Percentiles rank a stretch among this genome's conserved stretches.
phyloP scores from a whole-genome alignment of 2,888 invertebrate genomes.

The Corythucha ciliata region DNA sequence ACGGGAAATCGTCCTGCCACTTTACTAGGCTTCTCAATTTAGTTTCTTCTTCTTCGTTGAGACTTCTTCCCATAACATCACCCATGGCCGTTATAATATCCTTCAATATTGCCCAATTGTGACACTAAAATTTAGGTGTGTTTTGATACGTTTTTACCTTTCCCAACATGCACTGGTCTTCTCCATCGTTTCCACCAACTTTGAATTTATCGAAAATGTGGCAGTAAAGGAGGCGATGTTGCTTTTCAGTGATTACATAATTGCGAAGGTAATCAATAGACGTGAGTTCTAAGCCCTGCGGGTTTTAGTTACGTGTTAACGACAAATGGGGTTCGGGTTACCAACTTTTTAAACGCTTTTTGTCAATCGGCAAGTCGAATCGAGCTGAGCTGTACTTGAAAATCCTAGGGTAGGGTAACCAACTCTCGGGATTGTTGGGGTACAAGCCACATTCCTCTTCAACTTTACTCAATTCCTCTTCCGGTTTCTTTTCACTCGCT shows the following conservation, averaged over 20 bases:
- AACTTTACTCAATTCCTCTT: conserved; percentile 33
- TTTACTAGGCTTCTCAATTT: conserved; percentile 47
- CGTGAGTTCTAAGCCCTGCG: conserved; percentile 55
- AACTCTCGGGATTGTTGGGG: conserved; percentile 48
- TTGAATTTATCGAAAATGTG: conserved; percentile 44
- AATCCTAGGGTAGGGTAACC: conserved; percentile 61
- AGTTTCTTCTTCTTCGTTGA: conserved; percentile 46
- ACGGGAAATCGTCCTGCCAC: conserved; percentile 46
- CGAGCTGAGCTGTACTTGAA: conserved; percentile 64
- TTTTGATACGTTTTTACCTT: conserved; percentile 14
- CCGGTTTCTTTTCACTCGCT: conserved; percentile 25
- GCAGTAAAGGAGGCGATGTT: conserved; percentile 49
- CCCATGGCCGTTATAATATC: conserved; percentile 48
- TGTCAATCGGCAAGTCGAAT: conserved; percentile 65
- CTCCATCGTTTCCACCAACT: conserved; percentile 37
- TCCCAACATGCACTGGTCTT: conserved; percentile 17
- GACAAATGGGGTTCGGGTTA: neutral
- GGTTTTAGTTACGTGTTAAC: too few species aligned
- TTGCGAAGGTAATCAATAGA: conserved; percentile 62
- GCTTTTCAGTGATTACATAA: conserved; percentile 54
- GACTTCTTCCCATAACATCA: conserved; percentile 56
- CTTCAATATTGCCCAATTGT: conserved; percentile 39
- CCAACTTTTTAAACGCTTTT: too few species aligned
- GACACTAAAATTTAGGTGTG: too few species aligned
- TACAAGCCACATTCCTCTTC: conserved; percentile 47